phyloP scores from a whole-genome alignment of 2,797 vertebrate species.

The Vireo griseus region DNA sequence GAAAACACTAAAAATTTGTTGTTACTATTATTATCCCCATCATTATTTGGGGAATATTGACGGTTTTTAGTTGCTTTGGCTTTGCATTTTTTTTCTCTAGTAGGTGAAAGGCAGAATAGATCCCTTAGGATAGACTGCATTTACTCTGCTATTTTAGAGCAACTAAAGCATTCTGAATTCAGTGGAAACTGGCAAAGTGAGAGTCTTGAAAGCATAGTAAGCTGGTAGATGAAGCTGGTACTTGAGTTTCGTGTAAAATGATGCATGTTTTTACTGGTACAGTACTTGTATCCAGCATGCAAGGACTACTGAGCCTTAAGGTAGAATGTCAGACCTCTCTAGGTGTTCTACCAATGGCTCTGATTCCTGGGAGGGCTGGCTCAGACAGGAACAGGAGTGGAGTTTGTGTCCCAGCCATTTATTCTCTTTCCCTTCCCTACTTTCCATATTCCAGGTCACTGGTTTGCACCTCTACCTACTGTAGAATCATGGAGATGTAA shows the following conservation, averaged over 20 bases:
- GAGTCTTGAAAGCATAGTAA: slow-evolving; percentile 19
- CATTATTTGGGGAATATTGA: neutral
- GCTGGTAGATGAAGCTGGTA: neutral
- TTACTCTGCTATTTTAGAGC: neutral
- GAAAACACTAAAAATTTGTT: neutral
- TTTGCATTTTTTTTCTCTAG: neutral
- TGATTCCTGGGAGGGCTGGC: neutral
- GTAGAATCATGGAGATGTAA: neutral
- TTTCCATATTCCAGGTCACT: neutral
- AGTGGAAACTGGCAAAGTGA: slow-evolving; percentile 29
- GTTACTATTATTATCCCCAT: neutral
- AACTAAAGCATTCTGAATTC: neutral
- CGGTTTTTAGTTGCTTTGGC: neutral
- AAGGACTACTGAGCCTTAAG: neutral
- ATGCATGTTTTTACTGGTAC: slow-evolving; percentile 27
- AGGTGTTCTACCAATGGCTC: neutral
- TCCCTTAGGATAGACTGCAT: neutral
- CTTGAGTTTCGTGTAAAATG: neutral
- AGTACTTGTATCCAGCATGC: neutral
- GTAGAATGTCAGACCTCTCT: neutral
- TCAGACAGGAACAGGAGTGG: neutral
- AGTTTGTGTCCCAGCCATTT: neutral
- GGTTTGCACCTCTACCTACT: neutral
- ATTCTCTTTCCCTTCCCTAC: neutral
- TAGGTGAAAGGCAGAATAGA: neutral